These are phyloP conservation scores for Brachyrhaphis roseni DNA, from an alignment of 2,797 vertebrate genomes.

Conservation along the genomic window DNA sequence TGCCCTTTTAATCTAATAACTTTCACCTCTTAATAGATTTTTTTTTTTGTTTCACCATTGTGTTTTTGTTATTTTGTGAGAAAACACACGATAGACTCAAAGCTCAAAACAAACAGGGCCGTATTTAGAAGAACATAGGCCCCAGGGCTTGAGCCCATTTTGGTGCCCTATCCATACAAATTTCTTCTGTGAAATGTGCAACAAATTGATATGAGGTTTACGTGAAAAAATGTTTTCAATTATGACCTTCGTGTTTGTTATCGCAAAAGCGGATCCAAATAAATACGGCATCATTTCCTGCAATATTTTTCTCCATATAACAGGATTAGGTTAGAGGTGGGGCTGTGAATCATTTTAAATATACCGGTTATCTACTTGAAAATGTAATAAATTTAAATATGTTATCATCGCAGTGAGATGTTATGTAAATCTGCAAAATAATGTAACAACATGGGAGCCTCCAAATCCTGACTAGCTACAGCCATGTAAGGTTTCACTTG, in stretches of 20 bases:
- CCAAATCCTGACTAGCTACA: neutral
- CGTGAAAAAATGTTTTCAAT: neutral
- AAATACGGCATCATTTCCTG: neutral
- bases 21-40: conserved; percentile 52
- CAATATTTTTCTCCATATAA: neutral
- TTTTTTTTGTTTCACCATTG: conserved; percentile 5
- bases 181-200: neutral
- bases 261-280: neutral
- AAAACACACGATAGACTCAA: neutral
- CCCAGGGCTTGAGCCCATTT: neutral
- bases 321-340: neutral
- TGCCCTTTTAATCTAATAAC: conserved; percentile 66
- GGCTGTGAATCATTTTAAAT: neutral
- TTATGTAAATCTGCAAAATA: neutral
- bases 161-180: neutral
- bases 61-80: neutral
- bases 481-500: neutral
- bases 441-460: neutral
- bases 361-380: neutral
- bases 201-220: no score
- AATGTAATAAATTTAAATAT: neutral
- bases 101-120: neutral
- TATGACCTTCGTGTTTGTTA: neutral
- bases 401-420: neutral
- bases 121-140: neutral